Evolutionary conservation across 1,140 invertebrate genomes (phyloP).

Genomic region (Camponotus vicinus): DNA sequence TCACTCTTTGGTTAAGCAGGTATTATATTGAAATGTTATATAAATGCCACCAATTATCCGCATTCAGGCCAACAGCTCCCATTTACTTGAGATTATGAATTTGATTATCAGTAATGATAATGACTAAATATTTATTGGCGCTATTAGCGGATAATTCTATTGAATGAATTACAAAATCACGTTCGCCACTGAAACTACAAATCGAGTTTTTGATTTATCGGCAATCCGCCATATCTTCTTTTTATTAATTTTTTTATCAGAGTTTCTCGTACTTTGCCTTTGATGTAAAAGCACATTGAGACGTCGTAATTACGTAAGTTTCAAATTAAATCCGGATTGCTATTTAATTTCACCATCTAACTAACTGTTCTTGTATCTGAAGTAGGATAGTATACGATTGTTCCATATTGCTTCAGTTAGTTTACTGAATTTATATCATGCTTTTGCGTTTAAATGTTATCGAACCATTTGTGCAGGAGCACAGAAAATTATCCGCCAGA

Average conservation of each 20-base stretch:
- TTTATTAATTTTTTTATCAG: constrained; percentile 65
- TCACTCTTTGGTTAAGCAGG: background rate
- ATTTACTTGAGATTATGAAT: constrained; percentile 41
- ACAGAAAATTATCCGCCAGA: background rate
- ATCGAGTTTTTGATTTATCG: constrained; percentile 51
- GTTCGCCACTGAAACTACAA: constrained; percentile 23
- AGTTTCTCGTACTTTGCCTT: constrained; percentile 35
- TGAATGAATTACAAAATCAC: constrained; percentile 41
- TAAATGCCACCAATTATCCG: constrained; percentile 1
- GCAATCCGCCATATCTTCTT: constrained; percentile 53
- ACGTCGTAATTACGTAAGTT: constrained; percentile 71
- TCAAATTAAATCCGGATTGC: constrained; percentile 60
- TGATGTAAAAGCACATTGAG: constrained; percentile 53
- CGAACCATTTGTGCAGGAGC: background rate
- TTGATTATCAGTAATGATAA: constrained; percentile 48
- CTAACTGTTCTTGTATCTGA: constrained; percentile 45
- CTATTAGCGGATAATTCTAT: constrained; percentile 20
- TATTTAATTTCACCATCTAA: constrained; percentile 68
- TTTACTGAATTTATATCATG: constrained; percentile 32
- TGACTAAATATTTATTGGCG: constrained; percentile 32
- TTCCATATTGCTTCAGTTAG: constrained; percentile 33
- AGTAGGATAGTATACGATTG: constrained; percentile 36
- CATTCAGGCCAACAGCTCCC: background rate
- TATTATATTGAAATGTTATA: constrained; percentile 19
- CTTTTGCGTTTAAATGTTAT: constrained; percentile 10